Base-by-base conservation (phyloP, 2,888 invertebrate genomes). In the Atherix ibis region DNA sequence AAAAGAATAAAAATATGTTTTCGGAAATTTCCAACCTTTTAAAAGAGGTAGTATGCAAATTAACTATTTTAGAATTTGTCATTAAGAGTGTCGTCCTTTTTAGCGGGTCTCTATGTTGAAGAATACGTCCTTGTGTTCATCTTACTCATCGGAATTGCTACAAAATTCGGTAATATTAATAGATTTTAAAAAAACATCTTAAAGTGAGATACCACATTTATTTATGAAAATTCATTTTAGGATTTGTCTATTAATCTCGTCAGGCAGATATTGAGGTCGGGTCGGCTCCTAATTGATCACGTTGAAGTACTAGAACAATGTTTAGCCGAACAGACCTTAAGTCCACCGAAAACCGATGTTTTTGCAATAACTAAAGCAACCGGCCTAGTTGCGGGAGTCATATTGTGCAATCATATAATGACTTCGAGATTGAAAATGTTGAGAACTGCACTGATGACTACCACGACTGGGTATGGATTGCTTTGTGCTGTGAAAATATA, bases 211-310 rank as follows among this genome's bases (percentile, higher is more conserved):
- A n/a, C n/a, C n/a, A n/a, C n/a, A n/a, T n/a, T n/a, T n/a, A n/a
- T n/a, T n/a, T n/a, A n/a, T n/a, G n/a, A n/a, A n/a, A n/a, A 5
- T 32, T 19, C n/a, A 18, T 34, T 29, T 10, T n/a, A 34, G 34
- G n/a, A 30, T 16, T 24, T 34, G 5, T 18, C 26, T 13, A 5
- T 22, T 22, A 27, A 37, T 36, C 10, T 58, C 22, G 46, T 58
- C 31, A 46, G 51, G 5, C 49, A 44, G 40, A 55, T 60, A 39
- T 46, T 61, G 12, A 51, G 47, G 26, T 61, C 61, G 1, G 56
- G 58, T 30, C 50, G 59, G 2, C 45, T 61, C 27, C 42, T 61
- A 5, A 51, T 54, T 25, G 61, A 61, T 42, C 62, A 61, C 43
- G 51, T 60, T 3, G 61, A 60, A 38, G 52, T 53, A 1, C 42